A percentile compares a stretch with the other conserved stretches of the same genome.
These are phyloP conservation scores for Ageneiosus marmoratus DNA, from an alignment of 2,113 vertebrate species.

Conservation along the genomic window DNA sequence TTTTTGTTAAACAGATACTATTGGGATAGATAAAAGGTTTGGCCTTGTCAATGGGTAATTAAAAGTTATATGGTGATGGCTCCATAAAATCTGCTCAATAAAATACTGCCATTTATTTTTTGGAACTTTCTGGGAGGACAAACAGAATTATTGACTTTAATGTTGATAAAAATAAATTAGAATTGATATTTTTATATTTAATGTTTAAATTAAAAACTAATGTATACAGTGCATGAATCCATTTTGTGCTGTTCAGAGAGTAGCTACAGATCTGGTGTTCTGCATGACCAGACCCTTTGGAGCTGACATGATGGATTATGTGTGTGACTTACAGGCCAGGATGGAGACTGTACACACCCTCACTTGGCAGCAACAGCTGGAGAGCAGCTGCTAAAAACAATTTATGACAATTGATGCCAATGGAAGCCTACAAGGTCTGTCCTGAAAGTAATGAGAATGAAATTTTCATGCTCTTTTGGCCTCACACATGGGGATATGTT, in stretches of 20 bases:
- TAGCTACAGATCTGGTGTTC: background rate
- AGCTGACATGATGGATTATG: background rate
- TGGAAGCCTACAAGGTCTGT: background rate
- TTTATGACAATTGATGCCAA: background rate
- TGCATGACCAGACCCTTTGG: background rate
- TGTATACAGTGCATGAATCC: background rate
- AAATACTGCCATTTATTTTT: background rate
- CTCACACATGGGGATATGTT: too few species aligned
- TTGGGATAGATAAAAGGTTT: background rate
- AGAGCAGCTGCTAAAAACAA: background rate
- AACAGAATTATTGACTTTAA: background rate
- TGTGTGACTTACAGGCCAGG: background rate
- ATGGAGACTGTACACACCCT: background rate
- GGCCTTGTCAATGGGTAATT: background rate
- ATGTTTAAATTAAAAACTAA: background rate
- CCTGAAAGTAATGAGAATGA: too few species aligned
- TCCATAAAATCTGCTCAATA: background rate
- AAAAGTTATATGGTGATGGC: background rate
- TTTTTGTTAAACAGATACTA: background rate
- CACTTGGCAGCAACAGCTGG: background rate
- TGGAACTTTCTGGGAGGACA: background rate
- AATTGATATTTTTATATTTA: background rate
- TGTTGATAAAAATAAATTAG: background rate
- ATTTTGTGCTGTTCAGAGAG: background rate
- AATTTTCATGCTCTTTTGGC: too few species aligned